These are phyloP conservation scores for Malurus elegans DNA, from an alignment of 2,113 vertebrate genomes.

Conservation along the genomic window DNA sequence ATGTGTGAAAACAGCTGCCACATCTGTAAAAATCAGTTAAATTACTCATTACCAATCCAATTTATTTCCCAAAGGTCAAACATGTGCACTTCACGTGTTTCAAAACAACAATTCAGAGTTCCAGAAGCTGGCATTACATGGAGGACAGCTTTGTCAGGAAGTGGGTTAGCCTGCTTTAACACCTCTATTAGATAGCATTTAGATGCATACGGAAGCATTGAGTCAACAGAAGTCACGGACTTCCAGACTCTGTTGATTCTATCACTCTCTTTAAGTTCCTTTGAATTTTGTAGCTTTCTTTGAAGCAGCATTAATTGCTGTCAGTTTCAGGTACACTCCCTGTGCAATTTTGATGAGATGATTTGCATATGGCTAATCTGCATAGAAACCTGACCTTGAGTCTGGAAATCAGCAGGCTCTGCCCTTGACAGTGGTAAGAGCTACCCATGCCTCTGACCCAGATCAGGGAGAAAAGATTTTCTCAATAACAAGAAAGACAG, in stretches of 20 bases:
- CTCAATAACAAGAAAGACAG: background rate
- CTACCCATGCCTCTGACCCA: background rate
- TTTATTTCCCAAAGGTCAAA: background rate
- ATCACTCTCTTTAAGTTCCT: background rate
- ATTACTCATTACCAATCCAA: background rate
- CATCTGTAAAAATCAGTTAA: background rate
- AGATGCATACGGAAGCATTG: background rate
- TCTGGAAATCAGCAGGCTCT: background rate
- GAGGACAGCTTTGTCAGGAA: background rate
- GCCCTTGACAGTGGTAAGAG: background rate
- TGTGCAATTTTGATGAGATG: background rate
- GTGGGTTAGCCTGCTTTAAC: background rate
- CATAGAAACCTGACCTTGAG: background rate
- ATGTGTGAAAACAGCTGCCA: background rate
- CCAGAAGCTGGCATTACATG: background rate
- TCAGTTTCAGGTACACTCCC: background rate
- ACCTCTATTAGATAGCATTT: background rate
- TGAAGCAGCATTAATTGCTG: background rate
- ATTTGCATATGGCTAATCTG: background rate
- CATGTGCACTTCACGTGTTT: background rate
- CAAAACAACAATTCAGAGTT: background rate
- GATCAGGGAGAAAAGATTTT: background rate
- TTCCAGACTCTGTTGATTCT: background rate
- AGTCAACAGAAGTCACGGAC: accelerated
- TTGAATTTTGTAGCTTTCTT: background rate